Percentiles rank a stretch among this genome's conserved stretches.
These are phyloP conservation scores for Epinephelus awoara DNA, from an alignment of 2,797 vertebrate species.

Conservation along the genomic window DNA sequence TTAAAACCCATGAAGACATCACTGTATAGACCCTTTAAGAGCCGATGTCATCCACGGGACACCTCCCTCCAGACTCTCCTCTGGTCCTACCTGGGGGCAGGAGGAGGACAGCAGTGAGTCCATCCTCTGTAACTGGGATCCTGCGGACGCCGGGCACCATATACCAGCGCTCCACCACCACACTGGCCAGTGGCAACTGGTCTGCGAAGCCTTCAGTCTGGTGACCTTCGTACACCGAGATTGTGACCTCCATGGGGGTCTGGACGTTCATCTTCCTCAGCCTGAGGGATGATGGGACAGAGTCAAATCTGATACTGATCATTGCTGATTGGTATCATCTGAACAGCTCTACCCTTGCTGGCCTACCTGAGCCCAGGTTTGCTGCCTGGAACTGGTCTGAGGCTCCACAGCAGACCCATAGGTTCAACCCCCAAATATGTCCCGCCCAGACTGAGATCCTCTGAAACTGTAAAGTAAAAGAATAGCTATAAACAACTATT, in stretches of 20 bases:
- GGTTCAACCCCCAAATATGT: constrained; percentile 81
- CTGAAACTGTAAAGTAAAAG: constrained; percentile 64
- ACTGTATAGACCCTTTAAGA: too few species aligned
- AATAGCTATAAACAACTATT: too few species aligned
- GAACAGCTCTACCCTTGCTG: background rate
- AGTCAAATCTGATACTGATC: background rate
- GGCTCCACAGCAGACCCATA: constrained; percentile 87
- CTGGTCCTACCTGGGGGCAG: constrained; percentile 78
- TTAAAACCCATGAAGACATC: too few species aligned
- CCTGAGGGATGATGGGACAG: constrained; percentile 52
- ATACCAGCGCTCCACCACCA: constrained; percentile 81
- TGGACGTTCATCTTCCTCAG: constrained; percentile 75
- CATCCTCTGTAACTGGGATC: constrained; percentile 67
- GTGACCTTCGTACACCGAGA: constrained; percentile 78
- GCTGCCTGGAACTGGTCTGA: constrained; percentile 82
- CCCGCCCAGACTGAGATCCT: constrained; percentile 80
- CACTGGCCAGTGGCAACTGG: constrained; percentile 54
- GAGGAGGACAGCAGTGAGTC: constrained; percentile 79
- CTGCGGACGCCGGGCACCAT: constrained; percentile 75
- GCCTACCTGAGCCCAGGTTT: constrained; percentile 77
- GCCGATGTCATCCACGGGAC: background rate
- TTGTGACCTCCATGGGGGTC: constrained; percentile 70
- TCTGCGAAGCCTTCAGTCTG: constrained; percentile 66
- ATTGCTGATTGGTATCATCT: background rate
- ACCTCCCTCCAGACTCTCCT: background rate